phyloP scores from a whole-genome alignment of 2,888 invertebrate genomes.

The Leptinotarsa juncta region DNA sequence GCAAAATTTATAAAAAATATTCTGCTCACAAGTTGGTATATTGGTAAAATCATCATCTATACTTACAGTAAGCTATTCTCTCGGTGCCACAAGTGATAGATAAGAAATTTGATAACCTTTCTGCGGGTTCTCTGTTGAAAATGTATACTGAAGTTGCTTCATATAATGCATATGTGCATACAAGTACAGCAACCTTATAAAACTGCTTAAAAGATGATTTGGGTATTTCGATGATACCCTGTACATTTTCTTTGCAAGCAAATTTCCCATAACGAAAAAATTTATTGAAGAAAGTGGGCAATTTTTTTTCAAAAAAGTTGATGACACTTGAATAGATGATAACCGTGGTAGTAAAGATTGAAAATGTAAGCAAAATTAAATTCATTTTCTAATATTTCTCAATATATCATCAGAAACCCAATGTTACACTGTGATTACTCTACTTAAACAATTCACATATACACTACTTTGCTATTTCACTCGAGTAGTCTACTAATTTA shows the following conservation, averaged over 20 bases:
- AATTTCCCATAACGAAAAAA: slow-evolving; percentile 81
- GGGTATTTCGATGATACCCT: slow-evolving; percentile 73
- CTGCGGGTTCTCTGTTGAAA: slow-evolving; percentile 66
- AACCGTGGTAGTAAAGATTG: slow-evolving; percentile 55
- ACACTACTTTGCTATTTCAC: no score
- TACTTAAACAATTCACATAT: no score
- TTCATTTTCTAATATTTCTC: slow-evolving; percentile 47
- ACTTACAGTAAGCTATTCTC: slow-evolving; percentile 64
- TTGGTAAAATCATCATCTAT: neutral
- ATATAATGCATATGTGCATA: slow-evolving; percentile 68
- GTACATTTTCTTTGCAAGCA: slow-evolving; percentile 66
- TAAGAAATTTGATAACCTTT: slow-evolving; percentile 66
- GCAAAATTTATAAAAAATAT: neutral
- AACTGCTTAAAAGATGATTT: slow-evolving; percentile 87
- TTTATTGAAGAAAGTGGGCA: slow-evolving; percentile 76
- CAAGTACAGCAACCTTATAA: slow-evolving; percentile 76
- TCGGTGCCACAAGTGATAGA: slow-evolving; percentile 65
- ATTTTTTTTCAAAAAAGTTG: slow-evolving; percentile 73
- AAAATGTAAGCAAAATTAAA: slow-evolving; percentile 55
- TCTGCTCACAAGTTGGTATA: neutral
- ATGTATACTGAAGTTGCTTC: slow-evolving; percentile 68
- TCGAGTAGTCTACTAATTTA: no score
- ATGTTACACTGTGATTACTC: no score
- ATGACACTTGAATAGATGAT: slow-evolving; percentile 73
- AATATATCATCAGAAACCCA: no score